phyloP scores from a whole-genome alignment of 1,140 invertebrate species.

The Bombus haemorrhoidalis region DNA sequence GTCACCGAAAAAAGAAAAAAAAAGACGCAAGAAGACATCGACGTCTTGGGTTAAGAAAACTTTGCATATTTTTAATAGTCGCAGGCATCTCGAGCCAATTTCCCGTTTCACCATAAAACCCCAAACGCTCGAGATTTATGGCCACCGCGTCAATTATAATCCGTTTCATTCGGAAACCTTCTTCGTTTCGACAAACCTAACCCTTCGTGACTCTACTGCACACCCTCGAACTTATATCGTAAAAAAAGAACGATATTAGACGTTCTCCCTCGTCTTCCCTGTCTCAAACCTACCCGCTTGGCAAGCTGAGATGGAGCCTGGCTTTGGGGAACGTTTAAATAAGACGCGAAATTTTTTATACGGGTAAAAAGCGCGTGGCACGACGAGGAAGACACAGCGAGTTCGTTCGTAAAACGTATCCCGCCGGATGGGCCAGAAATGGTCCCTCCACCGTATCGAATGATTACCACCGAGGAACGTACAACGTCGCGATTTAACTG shows the following conservation, averaged over 20 bases:
- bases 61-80: constrained; percentile 44
- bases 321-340: constrained; percentile 75
- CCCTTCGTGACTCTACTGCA: constrained; percentile 59
- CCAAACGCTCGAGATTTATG: constrained; percentile 80
- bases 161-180: constrained; percentile 77
- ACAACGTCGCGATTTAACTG: constrained; percentile 70
- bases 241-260: constrained; percentile 80
- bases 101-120: constrained; percentile 78
- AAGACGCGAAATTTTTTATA: constrained; percentile 78
- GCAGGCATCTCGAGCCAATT: constrained; percentile 79
- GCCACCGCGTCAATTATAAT: constrained; percentile 81
- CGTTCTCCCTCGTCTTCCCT: constrained; percentile 35
- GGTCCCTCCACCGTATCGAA: constrained; percentile 45
- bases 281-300: not conserved
- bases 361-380: constrained; percentile 46
- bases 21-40: not conserved
- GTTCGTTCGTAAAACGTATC: constrained; percentile 65
- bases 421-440: constrained; percentile 58
- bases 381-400: constrained; percentile 55
- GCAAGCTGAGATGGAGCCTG: not conserved
- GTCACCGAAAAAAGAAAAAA: too few species aligned
- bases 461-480: constrained; percentile 49
- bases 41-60: not conserved
- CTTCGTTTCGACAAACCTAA: constrained; percentile 49
- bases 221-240: constrained; percentile 80